Conservation (phyloP, 2,888 invertebrate species). For the Cacoxenus indagator region DNA sequence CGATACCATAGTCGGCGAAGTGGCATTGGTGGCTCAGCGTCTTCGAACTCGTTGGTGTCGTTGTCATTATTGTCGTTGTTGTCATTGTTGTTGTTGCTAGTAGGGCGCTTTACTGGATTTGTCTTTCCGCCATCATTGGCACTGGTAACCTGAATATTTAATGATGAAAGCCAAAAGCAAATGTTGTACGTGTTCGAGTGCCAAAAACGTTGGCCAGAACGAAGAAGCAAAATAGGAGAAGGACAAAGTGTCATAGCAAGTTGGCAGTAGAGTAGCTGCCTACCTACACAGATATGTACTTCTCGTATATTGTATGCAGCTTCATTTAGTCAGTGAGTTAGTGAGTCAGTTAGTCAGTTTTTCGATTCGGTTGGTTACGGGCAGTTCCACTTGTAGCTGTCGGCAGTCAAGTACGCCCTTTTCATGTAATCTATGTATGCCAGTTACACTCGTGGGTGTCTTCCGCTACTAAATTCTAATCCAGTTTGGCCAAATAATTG, state of each 20-base stretch:
- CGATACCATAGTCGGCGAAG: background rate
- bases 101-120: background rate
- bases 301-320: background rate
- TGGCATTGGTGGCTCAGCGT: constrained; percentile 17
- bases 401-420: constrained; percentile 5
- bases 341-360: background rate
- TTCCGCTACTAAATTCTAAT: constrained; percentile 7
- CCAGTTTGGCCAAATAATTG: constrained; percentile 36
- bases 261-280: background rate
- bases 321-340: background rate
- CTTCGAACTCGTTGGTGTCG: background rate
- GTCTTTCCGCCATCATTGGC: constrained; percentile 52
- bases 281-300: background rate
- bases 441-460: constrained; percentile 38
- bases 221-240: background rate
- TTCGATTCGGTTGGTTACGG: background rate
- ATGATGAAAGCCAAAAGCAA: constrained; percentile 48
- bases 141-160: constrained; percentile 66
- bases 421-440: constrained; percentile 34
- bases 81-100: background rate
- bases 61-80: background rate
- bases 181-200: constrained; percentile 57
- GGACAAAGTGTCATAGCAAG: background rate
- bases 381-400: background rate
- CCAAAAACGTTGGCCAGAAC: constrained; percentile 36